Percentiles rank a stretch among this genome's conserved stretches.
phyloP scores from a whole-genome alignment of 2,888 invertebrate species.

The Brenthis hecate region DNA sequence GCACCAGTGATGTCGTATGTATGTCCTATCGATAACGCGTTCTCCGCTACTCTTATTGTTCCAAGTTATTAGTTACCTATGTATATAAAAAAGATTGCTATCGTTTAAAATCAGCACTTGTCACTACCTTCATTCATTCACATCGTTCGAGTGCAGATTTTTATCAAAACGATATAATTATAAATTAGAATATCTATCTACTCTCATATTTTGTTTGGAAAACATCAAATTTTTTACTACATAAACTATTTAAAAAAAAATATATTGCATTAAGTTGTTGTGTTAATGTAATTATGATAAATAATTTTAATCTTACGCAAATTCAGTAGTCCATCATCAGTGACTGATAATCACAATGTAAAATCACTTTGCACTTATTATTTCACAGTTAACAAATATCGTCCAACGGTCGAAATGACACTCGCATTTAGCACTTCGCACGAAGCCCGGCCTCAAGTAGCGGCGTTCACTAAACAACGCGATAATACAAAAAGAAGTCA shows the following conservation, averaged over 20 bases:
- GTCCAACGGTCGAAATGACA: slow-evolving; percentile 63
- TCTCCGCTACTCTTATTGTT: slow-evolving; percentile 50
- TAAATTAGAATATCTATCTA: slow-evolving; percentile 7
- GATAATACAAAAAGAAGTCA: slow-evolving; percentile 80
- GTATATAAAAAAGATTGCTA: slow-evolving; percentile 39
- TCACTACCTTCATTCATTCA: slow-evolving; percentile 22
- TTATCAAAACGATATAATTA: not conserved
- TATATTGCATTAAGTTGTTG: not conserved
- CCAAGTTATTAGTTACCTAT: slow-evolving; percentile 47
- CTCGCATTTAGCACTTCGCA: slow-evolving; percentile 74
- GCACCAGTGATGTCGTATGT: slow-evolving; percentile 68
- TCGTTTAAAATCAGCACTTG: slow-evolving; percentile 39
- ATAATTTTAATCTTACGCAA: slow-evolving; percentile 73
- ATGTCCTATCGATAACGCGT: slow-evolving; percentile 59
- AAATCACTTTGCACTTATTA: slow-evolving; percentile 73
- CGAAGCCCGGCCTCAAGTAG: slow-evolving; percentile 67
- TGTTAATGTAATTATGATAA: slow-evolving; percentile 37
- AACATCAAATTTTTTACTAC: not conserved
- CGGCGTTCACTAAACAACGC: slow-evolving; percentile 74
- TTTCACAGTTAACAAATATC: slow-evolving; percentile 64
- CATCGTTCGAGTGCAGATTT: no score
- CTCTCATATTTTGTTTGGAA: not conserved
- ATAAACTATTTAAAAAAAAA: not conserved
- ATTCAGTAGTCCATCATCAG: slow-evolving; percentile 70
- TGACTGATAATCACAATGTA: slow-evolving; percentile 65